Evolutionary conservation across 2,113 vertebrate species (phyloP).

Genomic region (Telmatochromis sp.): DNA sequence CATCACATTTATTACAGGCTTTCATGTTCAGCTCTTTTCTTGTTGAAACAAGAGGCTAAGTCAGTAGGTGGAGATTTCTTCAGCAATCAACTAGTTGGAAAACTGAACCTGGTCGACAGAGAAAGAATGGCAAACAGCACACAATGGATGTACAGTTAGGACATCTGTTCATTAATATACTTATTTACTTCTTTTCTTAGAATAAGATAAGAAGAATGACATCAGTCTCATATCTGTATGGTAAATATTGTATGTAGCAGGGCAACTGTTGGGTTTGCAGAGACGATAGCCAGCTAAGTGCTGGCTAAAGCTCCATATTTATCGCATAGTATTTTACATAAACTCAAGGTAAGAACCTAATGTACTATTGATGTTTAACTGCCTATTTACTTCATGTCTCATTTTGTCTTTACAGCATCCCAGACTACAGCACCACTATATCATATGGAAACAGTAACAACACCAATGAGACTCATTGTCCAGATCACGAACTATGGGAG

Average conservation of each 20-base stretch:
- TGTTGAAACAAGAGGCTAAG: background rate
- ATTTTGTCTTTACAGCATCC: conserved; percentile 13
- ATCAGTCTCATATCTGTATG: background rate
- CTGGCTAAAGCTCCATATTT: background rate
- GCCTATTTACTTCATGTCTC: background rate
- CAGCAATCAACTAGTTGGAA: background rate
- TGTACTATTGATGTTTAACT: background rate
- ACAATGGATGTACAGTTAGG: background rate
- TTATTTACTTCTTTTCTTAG: background rate
- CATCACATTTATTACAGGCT: background rate
- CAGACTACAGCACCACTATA: background rate
- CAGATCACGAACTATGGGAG: conserved; percentile 15
- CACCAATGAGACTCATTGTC: conserved; percentile 48
- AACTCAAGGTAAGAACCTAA: background rate
- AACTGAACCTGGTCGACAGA: background rate
- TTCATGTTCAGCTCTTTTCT: background rate
- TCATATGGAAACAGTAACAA: conserved; percentile 1
- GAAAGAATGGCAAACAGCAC: background rate
- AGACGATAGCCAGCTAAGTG: background rate
- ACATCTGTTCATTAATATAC: background rate
- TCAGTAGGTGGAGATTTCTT: background rate
- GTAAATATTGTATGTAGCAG: background rate
- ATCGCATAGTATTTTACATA: background rate
- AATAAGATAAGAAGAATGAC: background rate
- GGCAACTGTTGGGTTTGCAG: background rate